A percentile compares a stretch with the other conserved stretches of the same genome.
phyloP scores from a whole-genome alignment of 1,140 invertebrate genomes.

The Apis laboriosa region DNA sequence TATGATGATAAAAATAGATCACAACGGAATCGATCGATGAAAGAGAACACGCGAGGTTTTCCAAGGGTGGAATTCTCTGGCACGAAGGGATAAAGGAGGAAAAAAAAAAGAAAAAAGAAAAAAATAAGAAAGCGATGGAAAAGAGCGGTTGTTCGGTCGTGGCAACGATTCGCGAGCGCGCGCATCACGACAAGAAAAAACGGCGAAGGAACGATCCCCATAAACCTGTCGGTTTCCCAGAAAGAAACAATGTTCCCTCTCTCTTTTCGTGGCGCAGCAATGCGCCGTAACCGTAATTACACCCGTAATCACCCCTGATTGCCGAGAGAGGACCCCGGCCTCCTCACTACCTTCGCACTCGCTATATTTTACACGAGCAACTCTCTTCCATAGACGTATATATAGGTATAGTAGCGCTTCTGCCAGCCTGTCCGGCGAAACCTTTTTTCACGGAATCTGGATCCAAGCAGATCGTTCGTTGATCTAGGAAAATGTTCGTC shows the following conservation, averaged over 20 bases:
- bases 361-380: slow-evolving; percentile 33
- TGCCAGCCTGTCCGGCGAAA: slow-evolving; percentile 7
- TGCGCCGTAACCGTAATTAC: slow-evolving; percentile 76
- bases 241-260: slow-evolving; percentile 73
- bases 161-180: slow-evolving; percentile 24
- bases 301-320: slow-evolving; percentile 73
- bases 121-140: neutral
- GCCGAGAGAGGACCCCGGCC: slow-evolving; percentile 59
- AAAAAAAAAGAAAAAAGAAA: neutral
- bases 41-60: too few relatives aligned
- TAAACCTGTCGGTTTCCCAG: slow-evolving; percentile 71
- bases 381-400: neutral
- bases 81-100: too few relatives aligned
- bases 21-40: too few relatives aligned
- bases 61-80: too few relatives aligned
- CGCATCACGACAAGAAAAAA: slow-evolving; percentile 51
- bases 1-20: too few relatives aligned
- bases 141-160: neutral
- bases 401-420: neutral
- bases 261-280: slow-evolving; percentile 58
- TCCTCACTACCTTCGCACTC: slow-evolving; percentile 53
- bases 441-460: slow-evolving; percentile 18
- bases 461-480: neutral
- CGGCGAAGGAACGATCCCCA: slow-evolving; percentile 61
- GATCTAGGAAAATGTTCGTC: neutral